Evolutionary conservation across 2,888 invertebrate genomes (phyloP), one percentile per base, ranked within the genome.

Genomic region (Amphipyra berbera): DNA sequence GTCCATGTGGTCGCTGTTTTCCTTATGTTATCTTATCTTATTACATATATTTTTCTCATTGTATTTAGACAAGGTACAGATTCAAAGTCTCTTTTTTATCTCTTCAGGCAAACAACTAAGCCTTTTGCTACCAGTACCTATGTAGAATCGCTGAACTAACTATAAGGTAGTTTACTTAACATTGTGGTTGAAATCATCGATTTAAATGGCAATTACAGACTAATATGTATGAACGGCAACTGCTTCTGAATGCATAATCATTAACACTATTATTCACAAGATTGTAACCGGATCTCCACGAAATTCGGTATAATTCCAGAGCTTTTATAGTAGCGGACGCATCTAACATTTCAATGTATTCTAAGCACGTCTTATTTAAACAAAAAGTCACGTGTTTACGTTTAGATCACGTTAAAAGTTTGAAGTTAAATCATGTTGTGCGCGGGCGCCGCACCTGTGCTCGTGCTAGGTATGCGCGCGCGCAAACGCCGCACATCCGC

Each of bases 401-500:
- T 82, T 79, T 79, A 69, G 77, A 79, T 82, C 85, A 87, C 84
- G 86, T 84, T 82, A 79, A 73, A 70, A 57, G 45, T 64, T 64
- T 42, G 53, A 82, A 79, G 83, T 82, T 83, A 83, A 80, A 84
- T 79, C 81, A 85, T 61, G 49, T 7, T 30, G 42, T 50, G 75
- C 70, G 65, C 61, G 33, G 45, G 57, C 74, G 60, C 60, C 68
- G 69, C 78, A 77, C 79, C 78, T 78, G 79, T 69, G 79, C 52
- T 88, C 82, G 79, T 64, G 68, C 65, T 69, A 21, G 21, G 21
- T 21, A 61, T 68, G 72, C 57, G 70, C 56, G 67, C 56, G 81
- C 81, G 84, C 83, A 83, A 81, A 86, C 81, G 77, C 82, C 84
- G 75, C 76, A 86, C 90, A 91, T 94, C 93, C 94, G 93, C 79